Evolutionary conservation across 1,140 invertebrate genomes (phyloP), one percentile per base, ranked within the genome.

Genomic region (Agrypnia vestita): DNA sequence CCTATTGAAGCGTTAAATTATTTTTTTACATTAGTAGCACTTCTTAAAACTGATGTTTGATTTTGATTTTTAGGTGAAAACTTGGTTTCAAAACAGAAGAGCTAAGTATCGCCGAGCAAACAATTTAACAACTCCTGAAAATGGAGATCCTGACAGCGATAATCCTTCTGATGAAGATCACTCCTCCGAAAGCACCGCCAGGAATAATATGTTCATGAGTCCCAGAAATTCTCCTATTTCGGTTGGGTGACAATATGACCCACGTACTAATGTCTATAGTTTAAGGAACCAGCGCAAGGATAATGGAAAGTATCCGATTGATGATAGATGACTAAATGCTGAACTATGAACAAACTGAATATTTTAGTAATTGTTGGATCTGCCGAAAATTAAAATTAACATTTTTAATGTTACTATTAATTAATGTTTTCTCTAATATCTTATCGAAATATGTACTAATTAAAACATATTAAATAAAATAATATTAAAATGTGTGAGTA

Each of bases 1-100:
- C n/a, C n/a, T n/a, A n/a, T n/a, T n/a, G n/a, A n/a, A n/a, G n/a
- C n/a, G n/a, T n/a, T n/a, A n/a, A n/a, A n/a, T n/a, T n/a, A n/a
- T n/a, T n/a, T n/a, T n/a, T n/a, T n/a, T n/a, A n/a, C n/a, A n/a
- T n/a, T n/a, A n/a, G n/a, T n/a, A n/a, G n/a, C n/a, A 35, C 25
- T 35, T 6, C 25, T 55, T 55, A 55, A 55, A 55, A 17, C 51
- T 55, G 6, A 35, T 35, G 25, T 35, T 1, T 35, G 25, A 35
- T 35, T 64, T n/a, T 25, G n/a, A 64, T 64, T 69, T 69, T n/a
- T 87, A 94, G 90, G 95, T 96, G 0, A 96, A 96, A 87, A 95
- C 95, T 0, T 96, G 95, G 95, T 96, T 96, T 86, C 95, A 95
- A 89, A 96, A 96, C 86, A 87, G 95, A 74, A 88, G 95, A 69